Base-by-base conservation (phyloP, 2,888 invertebrate species). In the Anthophora plumipes region DNA sequence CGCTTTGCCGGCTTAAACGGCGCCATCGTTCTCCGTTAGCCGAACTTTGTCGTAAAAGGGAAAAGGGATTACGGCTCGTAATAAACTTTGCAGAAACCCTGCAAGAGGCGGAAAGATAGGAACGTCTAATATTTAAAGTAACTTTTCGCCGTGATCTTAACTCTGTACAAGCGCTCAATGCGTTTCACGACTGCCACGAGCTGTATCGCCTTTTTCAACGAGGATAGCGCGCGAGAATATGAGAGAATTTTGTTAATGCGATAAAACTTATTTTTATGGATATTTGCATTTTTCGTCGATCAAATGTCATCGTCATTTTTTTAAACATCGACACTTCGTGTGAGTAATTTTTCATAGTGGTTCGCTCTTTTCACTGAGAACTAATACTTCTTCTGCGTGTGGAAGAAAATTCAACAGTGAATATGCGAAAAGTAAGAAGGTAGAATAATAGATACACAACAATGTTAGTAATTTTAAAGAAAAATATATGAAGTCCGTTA, bases 11-110 rank as follows among this genome's bases (percentile, higher is more conserved):
- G 83, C 79, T 83, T 81, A 77, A 85, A 82, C 83, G 71, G 61
- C 66, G 77, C 69, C 83, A 80, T 86, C 78, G 70, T 81, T 84
- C 80, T 50, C 50, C 55, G 71, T 85, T 83, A 66, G 71, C 54
- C 69, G 72, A 82, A 84, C 78, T 81, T 78, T 71, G 68, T 74
- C 77, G 63, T 81, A 70, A 85, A 87, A 82, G 81, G 77, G 76
- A 82, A 73, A 80, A 77, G 78, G 79, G 82, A 87, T 86, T 86
- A 87, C 64, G 63, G 55, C n/a, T 61, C 55, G 75, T 83, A 85
- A 86, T 86, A 85, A 85, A 86, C 83, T 86, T 83, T 68, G 73
- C 39, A 76, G 77, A 43, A 73, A 69, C 14, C 57, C 67, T 55
- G 64, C 57, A 12, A 63, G 57, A 76, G 70, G 41, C 64, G 52